Percentiles rank a stretch among this genome's conserved stretches.
Evolutionary conservation across 2,797 vertebrate genomes (phyloP).

Genomic region (Hypotaenidia philippensis): DNA sequence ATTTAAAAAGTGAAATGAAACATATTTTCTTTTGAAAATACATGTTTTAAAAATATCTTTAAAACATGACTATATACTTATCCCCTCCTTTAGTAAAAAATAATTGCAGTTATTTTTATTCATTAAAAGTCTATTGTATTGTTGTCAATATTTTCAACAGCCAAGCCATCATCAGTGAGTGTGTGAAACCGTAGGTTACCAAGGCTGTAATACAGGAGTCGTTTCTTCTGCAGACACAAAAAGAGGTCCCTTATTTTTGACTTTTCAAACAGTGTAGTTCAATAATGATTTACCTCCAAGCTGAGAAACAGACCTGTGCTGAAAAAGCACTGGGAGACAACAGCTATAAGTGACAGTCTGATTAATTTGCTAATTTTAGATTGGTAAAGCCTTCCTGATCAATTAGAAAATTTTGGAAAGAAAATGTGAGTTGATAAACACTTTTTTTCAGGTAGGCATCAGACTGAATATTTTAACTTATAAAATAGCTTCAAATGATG

Average conservation of each 20-base stretch:
- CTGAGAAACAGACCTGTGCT: not conserved
- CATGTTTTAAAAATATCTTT: not conserved
- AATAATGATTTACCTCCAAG: not conserved
- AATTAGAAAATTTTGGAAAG: not conserved
- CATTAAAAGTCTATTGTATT: not conserved
- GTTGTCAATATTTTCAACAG: not conserved
- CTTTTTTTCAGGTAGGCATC: not conserved
- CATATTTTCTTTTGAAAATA: not conserved
- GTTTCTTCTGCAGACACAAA: not conserved
- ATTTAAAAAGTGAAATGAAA: not conserved
- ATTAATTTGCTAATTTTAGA: slow-evolving; percentile 9
- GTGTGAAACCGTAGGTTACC: not conserved
- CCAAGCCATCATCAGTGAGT: not conserved
- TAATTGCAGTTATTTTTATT: not conserved
- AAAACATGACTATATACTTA: not conserved
- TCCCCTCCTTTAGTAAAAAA: not conserved
- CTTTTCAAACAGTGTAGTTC: not conserved
- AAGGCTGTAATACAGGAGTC: not conserved
- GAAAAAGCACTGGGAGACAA: not conserved
- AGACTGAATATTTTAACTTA: not conserved
- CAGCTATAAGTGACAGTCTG: not conserved
- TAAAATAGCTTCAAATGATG: not conserved
- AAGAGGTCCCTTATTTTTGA: not conserved
- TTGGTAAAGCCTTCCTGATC: not conserved
- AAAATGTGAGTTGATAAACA: not conserved